Percentiles rank a stretch among this genome's conserved stretches.
These are phyloP conservation scores for Chunga burmeisteri DNA, from an alignment of 2,113 vertebrate species.

Conservation along the genomic window DNA sequence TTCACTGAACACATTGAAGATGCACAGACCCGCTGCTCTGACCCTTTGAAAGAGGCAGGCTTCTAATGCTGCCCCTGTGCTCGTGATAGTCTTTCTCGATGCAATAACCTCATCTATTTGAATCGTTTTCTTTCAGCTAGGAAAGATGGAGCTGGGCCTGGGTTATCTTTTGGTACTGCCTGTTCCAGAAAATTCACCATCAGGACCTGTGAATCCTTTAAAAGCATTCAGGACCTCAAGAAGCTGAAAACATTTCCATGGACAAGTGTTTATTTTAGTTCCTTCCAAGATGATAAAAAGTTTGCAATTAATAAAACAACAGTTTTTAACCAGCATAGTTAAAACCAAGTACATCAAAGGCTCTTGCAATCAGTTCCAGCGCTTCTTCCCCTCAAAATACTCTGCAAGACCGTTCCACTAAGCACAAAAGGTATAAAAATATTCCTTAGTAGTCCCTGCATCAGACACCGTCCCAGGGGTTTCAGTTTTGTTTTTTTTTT, in stretches of 20 bases:
- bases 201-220: not conserved
- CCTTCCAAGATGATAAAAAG: not conserved
- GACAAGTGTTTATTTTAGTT: not conserved
- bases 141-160: not conserved
- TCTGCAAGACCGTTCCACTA: not conserved
- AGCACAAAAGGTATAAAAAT: not conserved
- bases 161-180: not conserved
- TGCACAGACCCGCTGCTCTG: fast-evolving
- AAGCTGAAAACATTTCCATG: not conserved
- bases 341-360: not conserved
- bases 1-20: not conserved
- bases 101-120: not conserved
- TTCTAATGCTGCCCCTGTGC: not conserved
- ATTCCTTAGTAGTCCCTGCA: not conserved
- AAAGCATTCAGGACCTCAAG: not conserved
- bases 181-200: not conserved
- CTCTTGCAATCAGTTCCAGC: not conserved
- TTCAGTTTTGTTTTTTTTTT: not conserved
- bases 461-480: not conserved
- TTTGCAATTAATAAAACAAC: not conserved
- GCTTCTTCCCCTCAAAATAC: not conserved
- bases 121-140: not conserved
- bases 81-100: not conserved
- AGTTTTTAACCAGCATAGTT: not conserved
- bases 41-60: not conserved